Conservation (phyloP, 2,797 vertebrate genomes). For the Ceryle rudis region DNA sequence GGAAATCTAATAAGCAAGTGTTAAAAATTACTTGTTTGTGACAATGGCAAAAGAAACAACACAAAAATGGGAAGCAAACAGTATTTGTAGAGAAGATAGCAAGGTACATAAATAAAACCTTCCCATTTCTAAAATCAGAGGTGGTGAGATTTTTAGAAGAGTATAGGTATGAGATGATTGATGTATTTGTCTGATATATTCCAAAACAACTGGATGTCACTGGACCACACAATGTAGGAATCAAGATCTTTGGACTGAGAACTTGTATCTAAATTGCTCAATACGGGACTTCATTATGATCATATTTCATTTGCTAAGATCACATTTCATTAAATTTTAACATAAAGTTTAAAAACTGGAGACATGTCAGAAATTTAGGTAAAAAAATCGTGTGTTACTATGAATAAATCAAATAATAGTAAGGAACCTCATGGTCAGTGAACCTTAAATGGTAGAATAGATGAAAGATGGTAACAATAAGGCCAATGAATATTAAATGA, state of each 20-base stretch:
- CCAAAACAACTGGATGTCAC: background rate
- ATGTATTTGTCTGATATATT: background rate
- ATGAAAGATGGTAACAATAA: conserved; percentile 26
- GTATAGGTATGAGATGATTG: background rate
- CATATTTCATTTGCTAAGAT: background rate
- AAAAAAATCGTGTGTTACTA: background rate
- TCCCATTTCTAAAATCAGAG: background rate
- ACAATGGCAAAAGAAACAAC: background rate
- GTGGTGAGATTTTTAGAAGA: background rate
- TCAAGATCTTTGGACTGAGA: background rate
- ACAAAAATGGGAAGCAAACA: background rate
- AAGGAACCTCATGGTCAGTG: background rate
- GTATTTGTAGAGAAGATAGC: background rate
- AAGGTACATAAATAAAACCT: background rate
- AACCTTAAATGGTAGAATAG: background rate
- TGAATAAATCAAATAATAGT: background rate
- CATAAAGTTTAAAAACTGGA: background rate
- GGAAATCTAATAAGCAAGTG: background rate
- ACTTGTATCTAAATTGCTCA: background rate
- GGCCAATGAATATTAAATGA: conserved; percentile 31
- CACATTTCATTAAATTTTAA: background rate
- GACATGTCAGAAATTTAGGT: background rate
- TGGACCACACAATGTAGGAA: background rate
- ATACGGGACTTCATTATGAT: background rate
- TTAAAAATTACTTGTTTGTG: background rate